Evolutionary conservation across 2,888 invertebrate species (phyloP).

Genomic region (Perizoma affinitatum): DNA sequence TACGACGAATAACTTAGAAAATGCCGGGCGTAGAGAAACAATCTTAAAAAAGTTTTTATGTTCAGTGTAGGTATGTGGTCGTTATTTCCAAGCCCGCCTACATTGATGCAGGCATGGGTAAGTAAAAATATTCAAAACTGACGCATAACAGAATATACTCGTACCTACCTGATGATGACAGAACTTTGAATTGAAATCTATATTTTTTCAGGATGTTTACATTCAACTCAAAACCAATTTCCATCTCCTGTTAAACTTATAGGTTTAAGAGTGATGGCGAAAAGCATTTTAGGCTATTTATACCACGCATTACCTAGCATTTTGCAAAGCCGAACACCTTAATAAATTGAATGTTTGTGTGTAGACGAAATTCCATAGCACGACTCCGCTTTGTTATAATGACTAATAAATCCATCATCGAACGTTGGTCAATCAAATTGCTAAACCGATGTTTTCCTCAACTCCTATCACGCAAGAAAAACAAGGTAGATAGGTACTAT

Average conservation of each 20-base stretch:
- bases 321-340: too few species aligned
- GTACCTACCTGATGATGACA: conserved; percentile 8
- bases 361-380: conserved; percentile 20
- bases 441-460: conserved; percentile 23
- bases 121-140: conserved; percentile 36
- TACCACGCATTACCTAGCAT: not conserved
- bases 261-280: conserved; percentile 17
- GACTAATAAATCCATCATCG: conserved; percentile 26
- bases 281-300: conserved; percentile 26
- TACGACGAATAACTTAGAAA: conserved; percentile 22
- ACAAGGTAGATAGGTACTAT: conserved; percentile 1
- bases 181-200: conserved; percentile 20
- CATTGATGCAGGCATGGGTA: conserved; percentile 24
- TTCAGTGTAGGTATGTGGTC: conserved; percentile 19
- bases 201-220: conserved; percentile 35
- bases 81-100: conserved; percentile 26
- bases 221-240: conserved; percentile 31
- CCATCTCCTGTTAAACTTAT: conserved; percentile 26
- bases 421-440: conserved; percentile 22
- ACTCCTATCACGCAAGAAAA: conserved; percentile 25
- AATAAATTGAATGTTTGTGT: conserved; percentile 22
- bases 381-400: not conserved
- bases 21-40: conserved; percentile 8
- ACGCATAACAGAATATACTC: conserved; percentile 16
- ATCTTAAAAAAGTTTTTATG: conserved; percentile 10